Percentiles rank a stretch among this genome's conserved stretches.
These are phyloP conservation scores for Apoda limacodes DNA, from an alignment of 2,888 invertebrate species.

Conservation along the genomic window DNA sequence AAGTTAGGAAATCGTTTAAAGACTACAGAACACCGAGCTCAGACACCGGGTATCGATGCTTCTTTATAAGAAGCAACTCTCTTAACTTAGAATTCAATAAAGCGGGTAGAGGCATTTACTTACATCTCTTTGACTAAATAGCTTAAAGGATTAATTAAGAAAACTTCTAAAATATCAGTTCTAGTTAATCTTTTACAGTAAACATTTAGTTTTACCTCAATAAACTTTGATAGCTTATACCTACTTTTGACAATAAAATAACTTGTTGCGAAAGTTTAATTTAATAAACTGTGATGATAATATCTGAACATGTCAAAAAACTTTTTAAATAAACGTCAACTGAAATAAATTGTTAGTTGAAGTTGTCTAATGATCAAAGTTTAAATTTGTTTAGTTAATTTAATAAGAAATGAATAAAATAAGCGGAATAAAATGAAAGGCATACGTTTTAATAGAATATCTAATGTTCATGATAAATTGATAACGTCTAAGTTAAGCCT, in stretches of 20 bases:
- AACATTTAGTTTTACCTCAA: constrained; percentile 35
- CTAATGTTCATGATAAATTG: no score
- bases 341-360: no score
- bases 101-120: constrained; percentile 55
- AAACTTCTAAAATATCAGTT: constrained; percentile 43
- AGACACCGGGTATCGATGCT: constrained; percentile 54
- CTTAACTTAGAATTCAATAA: constrained; percentile 59
- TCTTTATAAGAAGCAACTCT: constrained; percentile 57
- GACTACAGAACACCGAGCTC: constrained; percentile 39
- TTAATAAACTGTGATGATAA: no score
- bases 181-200: constrained; percentile 39
- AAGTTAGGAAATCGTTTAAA: constrained; percentile 52
- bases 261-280: constrained; percentile 29
- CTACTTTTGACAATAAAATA: constrained; percentile 27
- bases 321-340: no score
- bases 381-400: no score
- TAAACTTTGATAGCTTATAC: constrained; percentile 6
- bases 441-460: no score
- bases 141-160: constrained; percentile 62
- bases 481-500: no score
- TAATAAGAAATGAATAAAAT: no score
- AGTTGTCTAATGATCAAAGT: no score
- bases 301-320: no score
- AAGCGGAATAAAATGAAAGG: no score
- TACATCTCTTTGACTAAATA: constrained; percentile 58